Evolutionary conservation across 2,113 vertebrate species (phyloP).

Genomic region (Cricetomys ansorgei): DNA sequence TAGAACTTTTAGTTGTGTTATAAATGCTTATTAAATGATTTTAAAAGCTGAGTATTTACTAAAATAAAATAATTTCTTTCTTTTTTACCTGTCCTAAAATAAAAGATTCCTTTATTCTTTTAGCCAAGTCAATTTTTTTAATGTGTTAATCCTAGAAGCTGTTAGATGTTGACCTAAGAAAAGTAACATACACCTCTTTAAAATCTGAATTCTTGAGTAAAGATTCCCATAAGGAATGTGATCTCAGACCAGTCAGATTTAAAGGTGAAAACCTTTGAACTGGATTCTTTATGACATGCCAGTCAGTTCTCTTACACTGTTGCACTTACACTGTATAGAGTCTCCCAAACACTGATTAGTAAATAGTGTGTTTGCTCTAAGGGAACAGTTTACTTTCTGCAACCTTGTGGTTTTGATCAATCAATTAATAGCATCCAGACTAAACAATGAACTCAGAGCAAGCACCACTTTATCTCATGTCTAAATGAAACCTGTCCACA

Average conservation of each 20-base stretch:
- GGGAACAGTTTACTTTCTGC: not conserved
- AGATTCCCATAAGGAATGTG: conserved; percentile 27
- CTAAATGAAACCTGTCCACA: not conserved
- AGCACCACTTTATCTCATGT: not conserved
- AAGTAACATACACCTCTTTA: not conserved
- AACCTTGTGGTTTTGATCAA: not conserved
- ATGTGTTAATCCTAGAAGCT: not conserved
- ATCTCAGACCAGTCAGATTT: not conserved
- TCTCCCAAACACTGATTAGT: not conserved
- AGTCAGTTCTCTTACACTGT: not conserved
- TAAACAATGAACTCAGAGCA: not conserved
- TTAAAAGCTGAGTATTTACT: not conserved
- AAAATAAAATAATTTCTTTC: not conserved
- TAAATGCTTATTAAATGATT: conserved; percentile 22
- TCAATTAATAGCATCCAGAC: not conserved
- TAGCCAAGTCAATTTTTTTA: not conserved
- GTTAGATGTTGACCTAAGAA: conserved; percentile 13
- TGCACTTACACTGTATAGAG: not conserved
- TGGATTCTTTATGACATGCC: not conserved
- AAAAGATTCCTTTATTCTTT: not conserved
- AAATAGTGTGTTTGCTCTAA: not conserved
- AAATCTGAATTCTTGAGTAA: conserved; percentile 34
- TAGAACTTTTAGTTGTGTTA: conserved; percentile 35
- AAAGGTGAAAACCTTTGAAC: not conserved
- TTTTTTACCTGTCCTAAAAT: conserved; percentile 26